These are phyloP conservation scores for Prenolepis imparis DNA, from an alignment of 2,888 invertebrate genomes.

Conservation along the genomic window DNA sequence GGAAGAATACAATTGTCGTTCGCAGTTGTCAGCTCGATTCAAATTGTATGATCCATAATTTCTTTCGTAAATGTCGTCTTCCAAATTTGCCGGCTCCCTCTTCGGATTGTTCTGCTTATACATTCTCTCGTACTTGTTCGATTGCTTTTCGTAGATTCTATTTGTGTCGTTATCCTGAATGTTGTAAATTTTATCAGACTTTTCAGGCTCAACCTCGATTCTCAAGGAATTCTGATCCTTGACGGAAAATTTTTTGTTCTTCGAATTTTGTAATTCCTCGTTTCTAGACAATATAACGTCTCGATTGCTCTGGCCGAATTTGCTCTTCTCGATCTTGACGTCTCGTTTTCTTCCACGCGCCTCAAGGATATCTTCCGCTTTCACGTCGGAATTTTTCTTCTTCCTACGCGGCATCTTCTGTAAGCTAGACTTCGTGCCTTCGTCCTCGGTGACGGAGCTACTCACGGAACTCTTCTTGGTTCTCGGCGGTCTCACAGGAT, in stretches of 20 bases:
- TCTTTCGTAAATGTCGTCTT: constrained; percentile 69
- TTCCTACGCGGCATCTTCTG: constrained; percentile 84
- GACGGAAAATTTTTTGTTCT: constrained; percentile 53
- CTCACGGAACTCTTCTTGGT: constrained; percentile 90
- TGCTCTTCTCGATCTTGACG: constrained; percentile 19
- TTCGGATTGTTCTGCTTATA: constrained; percentile 7
- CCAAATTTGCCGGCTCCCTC: constrained; percentile 24
- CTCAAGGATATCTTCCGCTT: constrained; percentile 82
- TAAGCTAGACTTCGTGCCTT: constrained; percentile 75
- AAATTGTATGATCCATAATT: constrained; percentile 70
- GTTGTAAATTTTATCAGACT: constrained; percentile 58
- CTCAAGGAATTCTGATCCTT: constrained; percentile 32
- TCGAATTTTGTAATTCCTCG: constrained; percentile 65
- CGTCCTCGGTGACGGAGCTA: constrained; percentile 77
- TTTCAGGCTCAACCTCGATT: constrained; percentile 42
- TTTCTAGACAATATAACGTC: constrained; percentile 35
- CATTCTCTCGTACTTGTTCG: constrained; percentile 76
- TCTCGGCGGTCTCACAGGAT: constrained; percentile 91
- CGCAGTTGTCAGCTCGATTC: constrained; percentile 28
- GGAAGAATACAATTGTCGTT: constrained; percentile 37
- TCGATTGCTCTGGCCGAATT: constrained; percentile 38
- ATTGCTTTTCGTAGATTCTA: constrained; percentile 64
- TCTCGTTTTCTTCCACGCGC: constrained; percentile 72
- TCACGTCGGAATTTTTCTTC: constrained; percentile 81
- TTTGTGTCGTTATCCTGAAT: constrained; percentile 17